These are phyloP conservation scores for Salminus brasiliensis DNA, from an alignment of 2,113 vertebrate genomes.

Conservation along the genomic window DNA sequence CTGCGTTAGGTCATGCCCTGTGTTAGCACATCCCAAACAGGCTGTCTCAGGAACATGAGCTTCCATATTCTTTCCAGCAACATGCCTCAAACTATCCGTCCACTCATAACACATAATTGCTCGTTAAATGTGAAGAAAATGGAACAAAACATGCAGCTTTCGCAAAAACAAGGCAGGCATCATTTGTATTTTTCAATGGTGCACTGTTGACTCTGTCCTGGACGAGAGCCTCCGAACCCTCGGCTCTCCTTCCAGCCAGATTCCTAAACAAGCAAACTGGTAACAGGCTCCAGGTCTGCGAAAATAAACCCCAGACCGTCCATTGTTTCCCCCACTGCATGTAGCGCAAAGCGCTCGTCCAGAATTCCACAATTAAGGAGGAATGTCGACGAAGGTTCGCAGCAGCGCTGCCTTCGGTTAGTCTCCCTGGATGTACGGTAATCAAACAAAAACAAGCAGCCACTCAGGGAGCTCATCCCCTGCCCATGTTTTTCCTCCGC, in stretches of 20 bases:
- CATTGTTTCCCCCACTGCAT: slow-evolving; percentile 65
- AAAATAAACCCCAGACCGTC: slow-evolving; percentile 73
- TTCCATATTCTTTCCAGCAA: background rate
- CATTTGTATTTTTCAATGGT: slow-evolving; percentile 39
- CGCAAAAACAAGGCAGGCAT: slow-evolving; percentile 8
- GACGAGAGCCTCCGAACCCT: slow-evolving; percentile 54
- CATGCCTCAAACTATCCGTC: background rate
- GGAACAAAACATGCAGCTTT: slow-evolving; percentile 16
- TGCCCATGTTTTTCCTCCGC: background rate
- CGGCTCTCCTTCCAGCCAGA: slow-evolving; percentile 60
- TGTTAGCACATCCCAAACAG: too few species aligned
- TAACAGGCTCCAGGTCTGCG: slow-evolving; percentile 69
- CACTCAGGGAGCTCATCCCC: slow-evolving; percentile 65
- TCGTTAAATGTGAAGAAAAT: background rate
- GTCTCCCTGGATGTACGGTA: slow-evolving; percentile 69
- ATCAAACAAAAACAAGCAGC: slow-evolving; percentile 75
- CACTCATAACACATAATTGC: background rate
- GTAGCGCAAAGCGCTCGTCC: slow-evolving; percentile 64
- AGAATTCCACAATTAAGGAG: slow-evolving; percentile 77
- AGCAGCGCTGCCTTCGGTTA: slow-evolving; percentile 60
- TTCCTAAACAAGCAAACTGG: slow-evolving; percentile 68
- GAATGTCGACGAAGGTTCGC: slow-evolving; percentile 74
- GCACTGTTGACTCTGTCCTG: slow-evolving; percentile 6
- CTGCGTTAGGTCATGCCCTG: too few species aligned
- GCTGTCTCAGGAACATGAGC: background rate